phyloP scores from a whole-genome alignment of 1,140 invertebrate species.

The Achroia grisella region DNA sequence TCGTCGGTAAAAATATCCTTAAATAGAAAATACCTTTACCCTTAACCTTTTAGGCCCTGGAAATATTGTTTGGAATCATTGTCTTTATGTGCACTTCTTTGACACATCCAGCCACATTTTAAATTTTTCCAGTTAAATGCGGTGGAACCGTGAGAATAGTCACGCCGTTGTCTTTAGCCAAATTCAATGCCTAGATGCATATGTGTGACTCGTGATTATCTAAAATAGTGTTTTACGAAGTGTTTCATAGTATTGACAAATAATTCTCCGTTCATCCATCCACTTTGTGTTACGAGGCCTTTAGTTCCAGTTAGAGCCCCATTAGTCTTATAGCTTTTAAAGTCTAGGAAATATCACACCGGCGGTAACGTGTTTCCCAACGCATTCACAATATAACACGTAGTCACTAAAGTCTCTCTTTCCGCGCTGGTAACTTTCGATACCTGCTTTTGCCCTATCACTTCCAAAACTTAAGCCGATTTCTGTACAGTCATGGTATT shows the following conservation, averaged over 20 bases:
- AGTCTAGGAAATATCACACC: slow-evolving; percentile 26
- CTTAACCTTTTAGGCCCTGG: too few species aligned
- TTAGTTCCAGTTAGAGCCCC: slow-evolving; percentile 34
- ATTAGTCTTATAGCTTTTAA: slow-evolving; percentile 22
- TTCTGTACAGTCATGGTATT: slow-evolving; percentile 46
- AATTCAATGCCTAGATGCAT: slow-evolving; percentile 24
- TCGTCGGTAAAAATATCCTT: too few species aligned
- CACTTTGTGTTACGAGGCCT: slow-evolving; percentile 21
- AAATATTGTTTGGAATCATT: too few species aligned
- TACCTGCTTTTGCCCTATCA: slow-evolving; percentile 33
- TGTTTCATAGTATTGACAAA: slow-evolving; percentile 14
- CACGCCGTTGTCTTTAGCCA: slow-evolving; percentile 31
- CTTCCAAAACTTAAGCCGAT: slow-evolving; percentile 39
- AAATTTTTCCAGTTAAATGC: slow-evolving; percentile 39
- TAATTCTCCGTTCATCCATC: slow-evolving; percentile 27
- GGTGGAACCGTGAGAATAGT: slow-evolving; percentile 48
- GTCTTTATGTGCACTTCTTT: too few species aligned
- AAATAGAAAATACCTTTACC: too few species aligned
- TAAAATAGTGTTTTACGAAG: slow-evolving; percentile 36
- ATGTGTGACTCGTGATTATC: slow-evolving; percentile 40
- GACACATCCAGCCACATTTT: too few species aligned
- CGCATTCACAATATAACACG: slow-evolving; percentile 30
- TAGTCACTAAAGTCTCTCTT: slow-evolving; percentile 35
- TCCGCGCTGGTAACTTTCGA: slow-evolving; percentile 35
- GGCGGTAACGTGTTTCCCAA: slow-evolving; percentile 22